Evolutionary conservation across 2,888 invertebrate genomes (phyloP), one percentile per base, ranked within the genome.

Genomic region (Aquatica leii): DNA sequence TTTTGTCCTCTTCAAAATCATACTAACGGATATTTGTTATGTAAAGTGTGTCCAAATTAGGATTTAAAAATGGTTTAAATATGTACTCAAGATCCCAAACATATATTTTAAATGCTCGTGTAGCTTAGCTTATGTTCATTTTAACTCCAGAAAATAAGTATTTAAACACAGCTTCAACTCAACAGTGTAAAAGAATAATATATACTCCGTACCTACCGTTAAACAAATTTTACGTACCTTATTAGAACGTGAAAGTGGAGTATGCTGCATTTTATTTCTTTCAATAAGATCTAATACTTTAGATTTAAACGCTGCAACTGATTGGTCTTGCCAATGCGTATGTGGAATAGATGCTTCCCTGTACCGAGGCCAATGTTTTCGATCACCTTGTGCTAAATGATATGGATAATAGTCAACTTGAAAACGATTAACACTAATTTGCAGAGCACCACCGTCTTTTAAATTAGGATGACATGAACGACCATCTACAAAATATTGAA

Each of bases 371-470:
- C 98, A 98, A 80, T 95, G 93, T 69, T 91, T 88, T 62, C 97
- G 85, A 79, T 94, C 93, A 31, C 92, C 91, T 74, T 92, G 89
- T 24, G 97, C 96, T 76, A 94, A 87, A 82, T 98, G 97, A 83
- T 96, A 98, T 0, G 99, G 98, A 84, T 98, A 99, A 77, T 94
- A 92, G 81, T 99, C 98, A 1, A 97, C 85, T 82, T 93, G 93
- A 84, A 92, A 91, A 77, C 91, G 91, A 68, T 90, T 89, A 40
- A 99, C 84, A 0, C 93, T 92, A 62, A 98, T 89, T 84, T 98
- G 98, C 56, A 99, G 82, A 0, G 98, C 97, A 1, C 97, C 98
- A 1, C 97, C 97, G 69, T 93, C 92, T 71, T 90, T 88, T 18
- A 96, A 82, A 40, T 92, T 90, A 0, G 94, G 94, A 84, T 94